phyloP scores from a whole-genome alignment of 1,140 invertebrate species.

The Phymastichus coffea region DNA sequence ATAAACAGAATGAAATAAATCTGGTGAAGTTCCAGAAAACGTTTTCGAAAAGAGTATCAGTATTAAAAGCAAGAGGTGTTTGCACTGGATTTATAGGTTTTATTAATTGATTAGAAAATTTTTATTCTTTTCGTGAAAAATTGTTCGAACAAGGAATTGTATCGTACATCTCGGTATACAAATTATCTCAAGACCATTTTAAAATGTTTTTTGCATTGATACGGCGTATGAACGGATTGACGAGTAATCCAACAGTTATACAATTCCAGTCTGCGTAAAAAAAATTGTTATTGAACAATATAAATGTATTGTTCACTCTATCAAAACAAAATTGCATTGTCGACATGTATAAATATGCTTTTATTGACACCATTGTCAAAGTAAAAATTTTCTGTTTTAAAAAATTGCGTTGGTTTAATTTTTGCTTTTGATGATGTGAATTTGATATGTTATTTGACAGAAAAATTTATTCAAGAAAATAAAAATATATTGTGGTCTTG shows the following conservation, averaged over 20 bases:
- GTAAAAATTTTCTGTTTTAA: constrained; percentile 4
- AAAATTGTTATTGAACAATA: constrained; percentile 12
- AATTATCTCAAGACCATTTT: not conserved
- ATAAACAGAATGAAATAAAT: not conserved
- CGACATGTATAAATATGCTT: constrained; percentile 12
- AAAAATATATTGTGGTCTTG: not conserved
- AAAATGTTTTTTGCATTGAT: not conserved
- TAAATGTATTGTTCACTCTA: constrained; percentile 2
- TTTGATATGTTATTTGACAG: too few species aligned
- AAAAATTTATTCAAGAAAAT: constrained; percentile 3
- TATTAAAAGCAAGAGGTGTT: not conserved
- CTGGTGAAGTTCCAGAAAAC: not conserved
- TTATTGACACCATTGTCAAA: not conserved
- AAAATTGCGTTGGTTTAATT: constrained; percentile 6
- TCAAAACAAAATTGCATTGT: constrained; percentile 21
- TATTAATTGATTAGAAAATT: not conserved
- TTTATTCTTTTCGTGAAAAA: not conserved
- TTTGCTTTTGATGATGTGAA: constrained; percentile 11
- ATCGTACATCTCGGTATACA: not conserved
- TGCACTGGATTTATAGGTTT: not conserved
- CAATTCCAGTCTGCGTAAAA: too few species aligned
- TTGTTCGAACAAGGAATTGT: not conserved
- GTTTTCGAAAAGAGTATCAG: not conserved
- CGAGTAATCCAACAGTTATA: constrained; percentile 16
- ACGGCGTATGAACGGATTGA: constrained; percentile 19